Evolutionary conservation across 2,888 invertebrate genomes (phyloP), one percentile per base, ranked within the genome.

Genomic region (Scaptomyza cyrtandrae): DNA sequence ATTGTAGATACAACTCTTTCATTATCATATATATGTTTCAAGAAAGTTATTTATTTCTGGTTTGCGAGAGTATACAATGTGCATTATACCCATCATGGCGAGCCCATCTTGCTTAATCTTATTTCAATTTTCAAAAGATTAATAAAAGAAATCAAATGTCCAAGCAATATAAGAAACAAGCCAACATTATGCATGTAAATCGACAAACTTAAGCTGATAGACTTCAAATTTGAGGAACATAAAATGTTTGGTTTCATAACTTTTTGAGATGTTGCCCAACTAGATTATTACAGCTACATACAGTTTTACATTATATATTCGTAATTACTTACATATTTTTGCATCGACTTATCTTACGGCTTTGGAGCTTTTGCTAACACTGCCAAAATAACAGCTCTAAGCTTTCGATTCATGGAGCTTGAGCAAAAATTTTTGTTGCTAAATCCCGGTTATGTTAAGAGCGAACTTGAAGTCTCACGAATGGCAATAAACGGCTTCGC

Each of bases 351-450:
- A 19, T 19, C 19, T 19, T 19, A 19, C 19, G 2, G 49, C 33
- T 24, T 24, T 11, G 14, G 27, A 37, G 37, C 24, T 52, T 19
- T 19, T 50, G 35, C 14, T 33, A 46, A 46, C 56, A 56, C 46
- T 13, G 10, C 3, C 35, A 16, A 9, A 27, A 5, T 56, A 10
- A 37, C 56, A 37, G 24, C 14, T 3, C 11, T 2, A 37, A 56
- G 56, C 56, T 27, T 35, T 29, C 11, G 9, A 6, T 13, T 6
- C 27, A 9, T 14, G 37, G 46, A 46, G 48, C 48, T 48, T 37
- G 5, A 7, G 24, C 3, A 3, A 27, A 46, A 11, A 13, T 16
- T 50, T 37, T n/a, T 3, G 1, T 16, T 46, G 13, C 4, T 7
- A 1, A 19, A 19, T 19, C 19, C 1, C 1, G 2, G 2, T 19